Evolutionary conservation across 2,113 vertebrate genomes (phyloP).

Genomic region (Aix galericulata): DNA sequence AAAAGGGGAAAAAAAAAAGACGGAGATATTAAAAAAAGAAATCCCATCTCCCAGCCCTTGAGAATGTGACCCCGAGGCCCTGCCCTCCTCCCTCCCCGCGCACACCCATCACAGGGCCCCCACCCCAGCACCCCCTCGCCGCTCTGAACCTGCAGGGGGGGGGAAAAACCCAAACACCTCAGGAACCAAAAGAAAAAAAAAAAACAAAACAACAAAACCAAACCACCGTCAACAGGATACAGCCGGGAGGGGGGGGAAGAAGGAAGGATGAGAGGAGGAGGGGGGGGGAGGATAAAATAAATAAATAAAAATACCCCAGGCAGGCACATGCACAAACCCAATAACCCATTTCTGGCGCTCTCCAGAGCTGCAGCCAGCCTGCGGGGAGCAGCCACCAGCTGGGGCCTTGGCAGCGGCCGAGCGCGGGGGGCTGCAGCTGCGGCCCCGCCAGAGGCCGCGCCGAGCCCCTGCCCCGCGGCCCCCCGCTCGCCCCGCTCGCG

Average conservation of each 20-base stretch:
- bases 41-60: not conserved
- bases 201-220: no score
- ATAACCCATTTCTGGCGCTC: conserved; percentile 71
- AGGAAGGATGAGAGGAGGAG: no score
- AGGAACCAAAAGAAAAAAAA: not conserved
- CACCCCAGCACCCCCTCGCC: not conserved
- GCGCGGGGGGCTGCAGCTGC: not conserved
- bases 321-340: conserved; percentile 46
- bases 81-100: conserved; percentile 58
- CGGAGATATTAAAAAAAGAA: conserved; percentile 1
- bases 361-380: conserved; percentile 67
- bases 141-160: conserved; percentile 32
- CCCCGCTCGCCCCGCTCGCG: not conserved
- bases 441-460: not conserved
- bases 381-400: conserved; percentile 67
- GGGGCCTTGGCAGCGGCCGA: not conserved
- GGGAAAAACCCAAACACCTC: not conserved
- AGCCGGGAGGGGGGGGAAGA: no score
- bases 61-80: conserved; percentile 60
- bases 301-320: not conserved
- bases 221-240: not conserved
- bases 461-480: not conserved
- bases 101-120: not conserved
- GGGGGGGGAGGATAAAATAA: not conserved
- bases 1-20: not conserved